A percentile compares a stretch with the other conserved stretches of the same genome.
Conservation (phyloP, 2,113 vertebrate species). For the Sinocyclocheilus anophthalmus region DNA sequence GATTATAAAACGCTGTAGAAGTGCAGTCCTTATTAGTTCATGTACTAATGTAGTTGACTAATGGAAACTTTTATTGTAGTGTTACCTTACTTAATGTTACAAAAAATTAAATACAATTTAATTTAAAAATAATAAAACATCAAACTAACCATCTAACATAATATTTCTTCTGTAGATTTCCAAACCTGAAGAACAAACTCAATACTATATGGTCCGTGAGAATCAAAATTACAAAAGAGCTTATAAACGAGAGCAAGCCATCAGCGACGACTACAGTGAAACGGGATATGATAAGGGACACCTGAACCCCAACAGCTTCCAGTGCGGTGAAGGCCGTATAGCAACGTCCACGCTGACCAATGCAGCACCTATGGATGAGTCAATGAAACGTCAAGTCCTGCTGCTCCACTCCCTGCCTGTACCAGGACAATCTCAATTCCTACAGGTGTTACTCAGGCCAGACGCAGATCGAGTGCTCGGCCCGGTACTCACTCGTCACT, state of each 20-base stretch:
- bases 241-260: slow-evolving; percentile 1
- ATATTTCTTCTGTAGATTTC: background rate
- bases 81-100: no score
- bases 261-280: slow-evolving; percentile 28
- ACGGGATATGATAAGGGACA: slow-evolving; percentile 11
- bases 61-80: no score
- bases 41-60: no score
- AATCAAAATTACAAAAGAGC: fast-evolving
- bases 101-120: no score
- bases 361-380: slow-evolving; percentile 34
- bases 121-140: no score
- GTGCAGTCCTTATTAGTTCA: no score
- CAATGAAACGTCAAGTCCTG: background rate
- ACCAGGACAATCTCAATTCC: background rate
- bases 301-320: slow-evolving; percentile 37
- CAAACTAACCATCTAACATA: background rate
- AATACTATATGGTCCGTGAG: background rate
- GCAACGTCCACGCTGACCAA: slow-evolving; percentile 47
- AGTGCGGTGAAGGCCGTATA: background rate
- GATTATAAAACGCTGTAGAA: no score
- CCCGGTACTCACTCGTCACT: slow-evolving; percentile 45
- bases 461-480: background rate
- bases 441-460: slow-evolving; percentile 34
- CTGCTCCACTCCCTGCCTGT: slow-evolving; percentile 33
- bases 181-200: background rate